Evolutionary conservation across 2,113 vertebrate genomes (phyloP).

Genomic region (Stigmatopora argus): DNA sequence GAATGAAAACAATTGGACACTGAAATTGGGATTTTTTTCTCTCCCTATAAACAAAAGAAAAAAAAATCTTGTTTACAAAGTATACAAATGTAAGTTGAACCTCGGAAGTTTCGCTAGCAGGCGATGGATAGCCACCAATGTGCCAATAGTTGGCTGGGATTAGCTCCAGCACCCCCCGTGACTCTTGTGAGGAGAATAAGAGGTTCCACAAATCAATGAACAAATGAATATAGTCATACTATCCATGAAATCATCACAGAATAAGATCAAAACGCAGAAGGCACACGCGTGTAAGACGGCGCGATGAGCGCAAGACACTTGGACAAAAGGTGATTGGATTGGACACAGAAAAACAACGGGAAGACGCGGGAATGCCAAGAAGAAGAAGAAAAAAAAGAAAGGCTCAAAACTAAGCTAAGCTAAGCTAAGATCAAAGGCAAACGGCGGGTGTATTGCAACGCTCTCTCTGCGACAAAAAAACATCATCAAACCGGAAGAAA

Average conservation of each 20-base stretch:
- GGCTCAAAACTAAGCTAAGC: conserved; percentile 62
- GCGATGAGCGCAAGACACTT: not conserved
- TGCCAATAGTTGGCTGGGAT: not conserved
- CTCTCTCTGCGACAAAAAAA: conserved; percentile 55
- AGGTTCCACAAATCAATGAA: not conserved
- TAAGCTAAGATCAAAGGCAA: conserved; percentile 58
- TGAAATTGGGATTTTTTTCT: not conserved
- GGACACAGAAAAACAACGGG: conserved; percentile 10
- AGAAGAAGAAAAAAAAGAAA: conserved; percentile 39
- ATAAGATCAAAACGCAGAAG: not conserved
- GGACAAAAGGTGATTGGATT: not conserved
- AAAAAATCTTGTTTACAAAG: too few relatives aligned
- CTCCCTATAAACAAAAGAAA: not conserved
- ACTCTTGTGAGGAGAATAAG: too few relatives aligned
- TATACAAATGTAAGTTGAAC: too few relatives aligned
- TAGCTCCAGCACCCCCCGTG: not conserved
- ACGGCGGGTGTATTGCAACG: conserved; percentile 50
- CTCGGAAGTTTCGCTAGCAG: too few relatives aligned
- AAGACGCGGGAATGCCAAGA: conserved; percentile 30
- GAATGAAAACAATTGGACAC: not conserved
- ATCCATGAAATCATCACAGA: not conserved
- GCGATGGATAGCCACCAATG: not conserved
- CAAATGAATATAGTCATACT: too few relatives aligned
- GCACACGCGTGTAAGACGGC: not conserved
- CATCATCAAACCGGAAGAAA: conserved; percentile 41